Evolutionary conservation across 2,113 vertebrate species (phyloP), one percentile per base, ranked within the genome.

Genomic region (Percina caprodes): DNA sequence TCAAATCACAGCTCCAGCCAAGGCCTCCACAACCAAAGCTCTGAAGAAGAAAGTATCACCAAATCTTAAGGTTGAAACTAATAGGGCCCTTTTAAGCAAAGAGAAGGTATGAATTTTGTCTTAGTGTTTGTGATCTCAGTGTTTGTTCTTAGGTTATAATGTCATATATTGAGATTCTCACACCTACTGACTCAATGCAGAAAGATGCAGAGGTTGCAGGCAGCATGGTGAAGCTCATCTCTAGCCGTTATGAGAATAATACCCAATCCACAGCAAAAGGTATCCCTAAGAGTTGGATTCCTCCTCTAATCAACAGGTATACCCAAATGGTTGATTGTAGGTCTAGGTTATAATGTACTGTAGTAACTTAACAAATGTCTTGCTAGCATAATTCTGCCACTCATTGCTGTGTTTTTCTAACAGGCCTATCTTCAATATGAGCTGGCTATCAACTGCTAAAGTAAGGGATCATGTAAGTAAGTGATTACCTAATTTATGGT

Each of bases 221-320:
- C 18, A 85, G 62, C 69, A 92, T 95, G 91, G 86, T 93, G 80
- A 92, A 93, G 72, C 77, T 81, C 10, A 95, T 95, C 77, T 93
- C 93, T 2, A 93, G 84, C 56, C 92, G 74, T 78, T 94, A 95
- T 21, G 74, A 90, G 46, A 76, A 9, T 9, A 82, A 60, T 30
- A 77, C 65, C 35, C 23, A 76, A 49, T 33, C 75, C 58, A 79
- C 52, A 55, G 62, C 13, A 14, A 87, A 86, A 61, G 11, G 18
- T 1, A 18, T 35, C 11, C 9, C 14, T 48, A 80, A 74, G 33
- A 65, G 1, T 60, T 71, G 61, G 39, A 74, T 55, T 33, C 69
- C 60, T 74, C 42, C 85, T 71, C 39, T 46, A 16, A 5, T 70
- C 30, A 91, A 72, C 69, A 93, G 88, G 94, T 94, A 79, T 6